A percentile compares a stretch with the other conserved stretches of the same genome.
phyloP scores from a whole-genome alignment of 2,888 invertebrate species.

The Lissocephala sabroskyi region DNA sequence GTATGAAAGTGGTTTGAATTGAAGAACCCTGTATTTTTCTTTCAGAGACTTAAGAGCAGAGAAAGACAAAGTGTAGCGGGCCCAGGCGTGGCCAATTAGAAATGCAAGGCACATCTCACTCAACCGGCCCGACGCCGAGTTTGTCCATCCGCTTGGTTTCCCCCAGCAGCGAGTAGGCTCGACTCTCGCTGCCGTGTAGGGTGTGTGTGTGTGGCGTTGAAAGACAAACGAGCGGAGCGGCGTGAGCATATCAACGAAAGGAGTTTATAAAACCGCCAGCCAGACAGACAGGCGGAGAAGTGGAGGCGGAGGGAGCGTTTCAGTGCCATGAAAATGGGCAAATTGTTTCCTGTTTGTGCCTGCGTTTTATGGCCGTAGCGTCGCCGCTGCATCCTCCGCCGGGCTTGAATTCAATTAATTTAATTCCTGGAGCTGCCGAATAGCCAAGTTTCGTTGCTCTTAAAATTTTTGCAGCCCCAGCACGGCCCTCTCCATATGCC shows the following conservation, averaged over 20 bases:
- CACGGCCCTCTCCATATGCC: too few species aligned
- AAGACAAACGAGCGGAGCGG: slow-evolving; percentile 58
- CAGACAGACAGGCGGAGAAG: slow-evolving; percentile 21
- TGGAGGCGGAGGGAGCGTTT: slow-evolving; percentile 37
- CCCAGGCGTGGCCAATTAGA: slow-evolving; percentile 28
- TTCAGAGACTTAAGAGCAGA: too few species aligned
- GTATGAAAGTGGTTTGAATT: too few species aligned
- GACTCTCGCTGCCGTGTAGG: slow-evolving; percentile 3
- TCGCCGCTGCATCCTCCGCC: slow-evolving; percentile 9
- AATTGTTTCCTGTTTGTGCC: slow-evolving; percentile 55
- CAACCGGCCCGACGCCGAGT: too few species aligned
- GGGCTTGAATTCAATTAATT: slow-evolving; percentile 46
- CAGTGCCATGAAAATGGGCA: slow-evolving; percentile 58
- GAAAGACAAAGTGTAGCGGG: too few species aligned
- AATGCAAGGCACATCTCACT: slow-evolving; percentile 56
- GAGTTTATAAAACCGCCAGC: slow-evolving; percentile 51
- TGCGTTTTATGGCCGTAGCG: slow-evolving; percentile 21
- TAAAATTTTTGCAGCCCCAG: too few species aligned
- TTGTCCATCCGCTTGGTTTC: slow-evolving; percentile 12
- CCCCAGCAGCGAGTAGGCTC: too few species aligned
- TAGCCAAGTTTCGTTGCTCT: too few species aligned
- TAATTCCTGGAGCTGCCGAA: neutral
- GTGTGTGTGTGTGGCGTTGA: slow-evolving; percentile 33
- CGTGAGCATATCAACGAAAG: slow-evolving; percentile 61
- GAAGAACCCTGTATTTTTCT: too few species aligned